Conservation (phyloP, 2,888 invertebrate genomes). For the Rhagophthalmus giganteus region DNA sequence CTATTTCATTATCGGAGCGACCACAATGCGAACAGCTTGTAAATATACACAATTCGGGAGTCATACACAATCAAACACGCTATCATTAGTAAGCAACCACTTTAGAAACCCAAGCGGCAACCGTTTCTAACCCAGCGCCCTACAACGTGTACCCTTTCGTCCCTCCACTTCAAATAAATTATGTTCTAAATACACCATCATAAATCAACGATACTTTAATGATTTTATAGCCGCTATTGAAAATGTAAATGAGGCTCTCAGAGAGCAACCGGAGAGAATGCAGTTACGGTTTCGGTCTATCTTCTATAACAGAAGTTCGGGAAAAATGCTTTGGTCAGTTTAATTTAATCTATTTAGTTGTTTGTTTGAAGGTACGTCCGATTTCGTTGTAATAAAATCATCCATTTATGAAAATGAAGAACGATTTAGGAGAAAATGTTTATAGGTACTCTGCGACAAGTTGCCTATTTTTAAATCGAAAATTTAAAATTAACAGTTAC, state of each 20-base stretch:
- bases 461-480: too few relatives aligned
- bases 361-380: constrained; percentile 1
- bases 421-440: too few relatives aligned
- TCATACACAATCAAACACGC: constrained; percentile 33
- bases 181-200: constrained; percentile 39
- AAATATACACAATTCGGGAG: constrained; percentile 34
- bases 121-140: constrained; percentile 30
- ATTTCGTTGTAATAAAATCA: constrained; percentile 1
- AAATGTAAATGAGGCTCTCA: constrained; percentile 39
- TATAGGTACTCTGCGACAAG: too few relatives aligned
- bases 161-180: constrained; percentile 42
- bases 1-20: constrained; percentile 30
- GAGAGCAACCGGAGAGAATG: constrained; percentile 33
- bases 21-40: constrained; percentile 35
- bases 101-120: constrained; percentile 29
- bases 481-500: neutral
- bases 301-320: constrained; percentile 8
- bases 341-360: constrained; percentile 8
- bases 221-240: constrained; percentile 40
- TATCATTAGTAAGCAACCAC: constrained; percentile 34
- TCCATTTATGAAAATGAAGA: neutral
- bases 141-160: constrained; percentile 34
- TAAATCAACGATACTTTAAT: constrained; percentile 40
- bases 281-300: constrained; percentile 11
- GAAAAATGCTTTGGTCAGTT: constrained; percentile 6